Evolutionary conservation across 2,888 invertebrate genomes (phyloP), one percentile per base, ranked within the genome.

Genomic region (Apodemia duryi): DNA sequence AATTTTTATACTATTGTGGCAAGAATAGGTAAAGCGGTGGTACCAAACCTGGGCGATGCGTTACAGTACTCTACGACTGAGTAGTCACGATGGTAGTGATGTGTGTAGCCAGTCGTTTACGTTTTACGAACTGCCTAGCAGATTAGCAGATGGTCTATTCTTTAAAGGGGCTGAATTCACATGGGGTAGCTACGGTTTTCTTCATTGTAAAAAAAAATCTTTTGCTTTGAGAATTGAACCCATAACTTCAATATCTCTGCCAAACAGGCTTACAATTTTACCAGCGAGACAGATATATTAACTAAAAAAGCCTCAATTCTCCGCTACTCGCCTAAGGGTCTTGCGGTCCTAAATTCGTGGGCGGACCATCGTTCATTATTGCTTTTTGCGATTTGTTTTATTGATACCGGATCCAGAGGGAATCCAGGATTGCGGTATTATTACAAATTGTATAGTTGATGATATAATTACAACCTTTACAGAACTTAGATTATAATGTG

Each of bases 311-410:
- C 46, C 54, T 28, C 13, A 57, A 57, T 57, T 29, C 28, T 11
- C 29, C 28, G 54, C 11, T 54, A 54, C 29, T 64, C 61, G 66
- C 60, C 67, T 66, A 63, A 62, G 62, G 69, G 69, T 65, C 66
- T 63, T 62, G 61, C 68, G 70, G 74, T 57, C 54, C 54, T 57
- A 77, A 80, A 76, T 78, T 77, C 76, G 61, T 72, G 77, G 81
- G 79, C 74, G 78, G 54, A 54, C 29, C 54, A 29, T 73, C 66
- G 65, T 72, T 75, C 78, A 77, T 77, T 76, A 75, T 71, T 72
- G 74, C 69, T 78, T 80, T 79, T 80, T 78, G 77, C 71, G 63
- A 69, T 68, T 70, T 64, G 65, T 72, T 70, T 77, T 79, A 78
- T 80, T 78, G 77, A 78, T 79, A 73, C 70, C 70, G 68, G 65